These are phyloP conservation scores for Gadopsis bispinosus DNA, from an alignment of 2,797 vertebrate species.

Conservation along the genomic window DNA sequence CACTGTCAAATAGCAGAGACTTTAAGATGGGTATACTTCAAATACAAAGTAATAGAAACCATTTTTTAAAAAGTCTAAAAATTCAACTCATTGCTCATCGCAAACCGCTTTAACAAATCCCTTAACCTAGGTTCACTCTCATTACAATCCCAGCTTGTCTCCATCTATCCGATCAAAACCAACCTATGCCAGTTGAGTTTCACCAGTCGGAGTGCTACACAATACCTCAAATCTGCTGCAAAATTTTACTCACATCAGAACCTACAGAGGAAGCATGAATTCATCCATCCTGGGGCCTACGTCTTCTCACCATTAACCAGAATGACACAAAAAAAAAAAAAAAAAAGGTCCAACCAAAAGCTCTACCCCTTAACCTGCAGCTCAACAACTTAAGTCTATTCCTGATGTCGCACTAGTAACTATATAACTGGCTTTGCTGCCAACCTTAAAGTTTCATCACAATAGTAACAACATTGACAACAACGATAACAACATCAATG, in stretches of 20 bases:
- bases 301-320: slow-evolving; percentile 62
- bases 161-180: slow-evolving; percentile 49
- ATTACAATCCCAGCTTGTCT: slow-evolving; percentile 73
- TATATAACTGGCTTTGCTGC: slow-evolving; percentile 74
- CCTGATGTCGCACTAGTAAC: slow-evolving; percentile 76
- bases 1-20: slow-evolving; percentile 70
- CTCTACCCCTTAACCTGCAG: slow-evolving; percentile 64
- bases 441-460: slow-evolving; percentile 79
- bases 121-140: slow-evolving; percentile 48
- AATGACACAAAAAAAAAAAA: slow-evolving; percentile 77
- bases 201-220: slow-evolving; percentile 62
- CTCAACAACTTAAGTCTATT: slow-evolving; percentile 67
- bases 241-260: slow-evolving; percentile 12
- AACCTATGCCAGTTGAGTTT: neutral
- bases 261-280: slow-evolving; percentile 62
- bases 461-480: slow-evolving; percentile 81
- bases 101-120: slow-evolving; percentile 55
- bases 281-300: slow-evolving; percentile 61
- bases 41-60: slow-evolving; percentile 78
- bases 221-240: slow-evolving; percentile 31
- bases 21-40: slow-evolving; percentile 77
- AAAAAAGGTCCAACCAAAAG: slow-evolving; percentile 48
- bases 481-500: slow-evolving; percentile 75
- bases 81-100: slow-evolving; percentile 73
- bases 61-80: slow-evolving; percentile 74